Percentiles rank a stretch among this genome's conserved stretches.
These are phyloP conservation scores for Dipodomys merriami DNA, from an alignment of 2,113 vertebrate genomes.

Conservation along the genomic window DNA sequence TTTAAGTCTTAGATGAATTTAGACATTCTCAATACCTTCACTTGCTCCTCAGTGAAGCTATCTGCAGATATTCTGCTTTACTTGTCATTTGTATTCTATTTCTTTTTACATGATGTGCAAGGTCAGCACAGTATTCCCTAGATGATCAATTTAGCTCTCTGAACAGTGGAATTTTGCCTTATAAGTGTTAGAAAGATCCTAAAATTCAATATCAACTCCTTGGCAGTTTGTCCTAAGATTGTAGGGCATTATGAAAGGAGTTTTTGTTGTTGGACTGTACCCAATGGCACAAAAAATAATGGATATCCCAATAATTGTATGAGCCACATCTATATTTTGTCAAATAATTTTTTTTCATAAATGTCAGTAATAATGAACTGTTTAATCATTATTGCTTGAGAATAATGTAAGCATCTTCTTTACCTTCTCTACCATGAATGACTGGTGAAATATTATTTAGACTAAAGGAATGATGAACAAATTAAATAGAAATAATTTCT, in stretches of 20 bases:
- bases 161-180: not conserved
- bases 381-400: not conserved
- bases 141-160: not conserved
- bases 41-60: not conserved
- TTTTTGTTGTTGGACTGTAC: not conserved
- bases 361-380: not conserved
- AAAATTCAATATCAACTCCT: slow-evolving; percentile 51
- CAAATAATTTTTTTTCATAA: slow-evolving; percentile 35
- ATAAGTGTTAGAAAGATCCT: not conserved
- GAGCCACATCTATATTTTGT: not conserved
- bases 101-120: not conserved
- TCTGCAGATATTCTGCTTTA: not conserved
- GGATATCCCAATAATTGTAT: not conserved
- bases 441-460: not conserved
- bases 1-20: not conserved
- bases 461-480: not conserved
- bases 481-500: not conserved
- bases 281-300: not conserved
- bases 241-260: not conserved
- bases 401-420: not conserved
- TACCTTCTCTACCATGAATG: not conserved
- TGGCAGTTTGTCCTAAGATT: slow-evolving; percentile 32
- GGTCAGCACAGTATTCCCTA: not conserved
- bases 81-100: not conserved
- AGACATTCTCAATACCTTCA: not conserved